Base-by-base conservation (phyloP, 2,113 vertebrate species). In the Acrocephalus kingi region DNA sequence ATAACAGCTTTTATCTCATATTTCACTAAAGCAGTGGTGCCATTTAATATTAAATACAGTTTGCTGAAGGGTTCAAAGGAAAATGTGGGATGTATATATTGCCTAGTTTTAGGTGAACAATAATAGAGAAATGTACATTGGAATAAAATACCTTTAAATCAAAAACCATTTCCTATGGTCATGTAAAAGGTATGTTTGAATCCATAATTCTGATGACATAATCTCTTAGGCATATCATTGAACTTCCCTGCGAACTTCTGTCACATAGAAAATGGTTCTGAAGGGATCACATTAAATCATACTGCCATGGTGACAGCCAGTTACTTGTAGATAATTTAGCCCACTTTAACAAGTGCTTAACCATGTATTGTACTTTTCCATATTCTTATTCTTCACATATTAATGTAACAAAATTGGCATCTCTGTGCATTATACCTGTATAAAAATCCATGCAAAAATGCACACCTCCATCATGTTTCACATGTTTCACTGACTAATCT, bases 131-230 rank as follows among this genome's bases (percentile, higher is more conserved):
- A 93, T 76, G 46, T 83, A 67, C 92, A 96, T 86, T 96, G 97
- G 93, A 95, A 82, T 84, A 91, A 97, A 97, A 84, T 61, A 43
- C 35, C 83, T 94, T 90, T 94, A 97, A 97, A 97, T 97, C 88
- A 97, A 92, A 95, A 93, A 45, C 37, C 39, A 93, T 94, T 97
- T 97, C 93, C 89, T 80, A 33, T 89, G 64, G 58, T 95, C 68
- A 45, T 64, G 37, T 94, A 97, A 98, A 98, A 97, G 80, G 69
- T 80, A 43, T 92, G 45, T 95, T 96, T 62, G 54, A 97, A 97
- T 97, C 89, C 84, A 91, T 98, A 96, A 97, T 95, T 97, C 63
- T 92, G 54, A 68, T 97, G 94, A 93, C 91, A 94, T 95, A 97
- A 96, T 96, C 92, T 97, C 93, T 98, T 96, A 96, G 72, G 96